A percentile compares a stretch with the other conserved stretches of the same genome.
Evolutionary conservation across 2,113 vertebrate genomes (phyloP).

Genomic region (Amblyopsis rosae): DNA sequence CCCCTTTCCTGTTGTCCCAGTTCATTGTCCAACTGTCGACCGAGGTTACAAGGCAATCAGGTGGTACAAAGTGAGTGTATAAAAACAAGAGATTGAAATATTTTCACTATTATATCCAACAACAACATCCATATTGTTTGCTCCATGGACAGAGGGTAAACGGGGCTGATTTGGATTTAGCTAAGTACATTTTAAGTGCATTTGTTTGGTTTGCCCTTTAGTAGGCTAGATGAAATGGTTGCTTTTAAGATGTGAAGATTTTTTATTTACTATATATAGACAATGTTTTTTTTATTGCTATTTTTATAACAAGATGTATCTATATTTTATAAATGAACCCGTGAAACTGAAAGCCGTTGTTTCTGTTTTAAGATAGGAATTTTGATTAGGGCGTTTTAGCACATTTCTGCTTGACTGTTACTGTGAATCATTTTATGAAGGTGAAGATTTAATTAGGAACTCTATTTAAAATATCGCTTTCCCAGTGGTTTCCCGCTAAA

Average conservation of each 20-base stretch:
- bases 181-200: background rate
- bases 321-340: constrained; percentile 53
- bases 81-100: constrained; percentile 22
- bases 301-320: constrained; percentile 48
- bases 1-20: constrained; percentile 35
- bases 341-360: constrained; percentile 62
- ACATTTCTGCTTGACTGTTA: constrained; percentile 52
- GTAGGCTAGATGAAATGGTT: constrained; percentile 15
- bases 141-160: background rate
- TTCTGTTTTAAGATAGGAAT: constrained; percentile 60
- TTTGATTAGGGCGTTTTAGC: constrained; percentile 59
- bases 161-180: background rate
- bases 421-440: constrained; percentile 32
- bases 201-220: constrained; percentile 4
- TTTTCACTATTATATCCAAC: constrained; percentile 17
- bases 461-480: constrained; percentile 23
- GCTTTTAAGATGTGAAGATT: constrained; percentile 25
- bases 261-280: background rate
- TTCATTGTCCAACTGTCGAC: constrained; percentile 44
- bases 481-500: no score
- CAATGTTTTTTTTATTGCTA: background rate
- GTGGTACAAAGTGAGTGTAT: constrained; percentile 28
- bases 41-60: constrained; percentile 27
- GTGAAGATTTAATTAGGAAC: constrained; percentile 52
- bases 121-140: constrained; percentile 12